Base-by-base conservation (phyloP, 2,797 vertebrate species). In the Xenentodon cancila region DNA sequence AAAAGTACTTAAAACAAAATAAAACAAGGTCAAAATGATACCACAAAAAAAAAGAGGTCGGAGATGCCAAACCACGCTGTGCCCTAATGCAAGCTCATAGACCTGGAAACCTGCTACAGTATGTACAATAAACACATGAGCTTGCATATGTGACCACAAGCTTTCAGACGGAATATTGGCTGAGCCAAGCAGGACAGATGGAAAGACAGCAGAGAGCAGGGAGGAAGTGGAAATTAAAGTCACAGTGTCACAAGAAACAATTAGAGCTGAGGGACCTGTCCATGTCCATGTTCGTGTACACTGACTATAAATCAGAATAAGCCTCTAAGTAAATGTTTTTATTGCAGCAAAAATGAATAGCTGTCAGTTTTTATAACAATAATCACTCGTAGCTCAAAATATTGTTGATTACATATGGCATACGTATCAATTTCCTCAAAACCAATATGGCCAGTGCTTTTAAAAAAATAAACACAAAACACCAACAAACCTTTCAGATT, bases 221-320 rank as follows among this genome's bases (percentile, higher is more conserved):
- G 64, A 74, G 77, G 57, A 69, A 61, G 64, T 76, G 79, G 75
- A 84, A 91, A 89, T 90, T 78, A 85, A 89, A 85, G 77, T 81
- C 84, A 81, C 80, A 82, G 80, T 79, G 32, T 32, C 32, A 32
- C 32, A 32, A 9, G 77, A 73, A 71, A 71, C 75, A 82, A 80
- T 79, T 75, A 76, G 68, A 80, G 71, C 61, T 78, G 68, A 59
- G 68, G 52, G 71, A 82, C 19, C 53, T n/a, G n/a, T n/a, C n/a
- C n/a, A n/a, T n/a, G n/a, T n/a, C n/a, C n/a, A n/a, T n/a, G n/a
- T 58, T 58, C 25, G 30, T 34, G 17, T 27, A 51, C 19, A 59
- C 32, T 9, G 45, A 59, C 32, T 32, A 32, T 32, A 7, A 32
- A 32, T 32, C 32, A 32, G 32, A 6, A 9, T 1, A 32, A 32